Evolutionary conservation across 2,113 vertebrate species (phyloP).

Genomic region (Mormoops blainvillei): DNA sequence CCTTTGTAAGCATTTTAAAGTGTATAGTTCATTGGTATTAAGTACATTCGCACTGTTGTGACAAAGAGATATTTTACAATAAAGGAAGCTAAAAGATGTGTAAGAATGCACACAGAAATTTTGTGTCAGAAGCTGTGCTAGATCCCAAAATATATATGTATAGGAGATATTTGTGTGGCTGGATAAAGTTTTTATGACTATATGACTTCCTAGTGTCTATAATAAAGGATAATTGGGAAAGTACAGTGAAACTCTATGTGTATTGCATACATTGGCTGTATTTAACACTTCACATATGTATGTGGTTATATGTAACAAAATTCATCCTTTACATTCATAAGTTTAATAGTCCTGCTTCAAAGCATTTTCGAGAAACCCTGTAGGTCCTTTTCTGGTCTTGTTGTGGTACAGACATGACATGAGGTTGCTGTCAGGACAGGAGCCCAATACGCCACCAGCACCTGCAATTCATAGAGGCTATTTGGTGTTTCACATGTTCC

Average conservation of each 20-base stretch:
- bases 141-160: not conserved
- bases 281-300: not conserved
- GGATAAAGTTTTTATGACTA: not conserved
- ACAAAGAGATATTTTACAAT: not conserved
- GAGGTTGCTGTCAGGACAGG: not conserved
- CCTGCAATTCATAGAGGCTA: not conserved
- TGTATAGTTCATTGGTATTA: not conserved
- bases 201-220: not conserved
- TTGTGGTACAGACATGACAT: not conserved
- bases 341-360: not conserved
- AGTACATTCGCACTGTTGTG: not conserved
- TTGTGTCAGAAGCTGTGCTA: not conserved
- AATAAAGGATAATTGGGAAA: not conserved
- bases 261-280: not conserved
- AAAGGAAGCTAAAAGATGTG: not conserved
- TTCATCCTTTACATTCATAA: not conserved
- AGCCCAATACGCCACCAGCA: not conserved
- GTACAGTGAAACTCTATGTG: not conserved
- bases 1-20: not conserved
- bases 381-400: not conserved
- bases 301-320: not conserved
- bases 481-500: not conserved
- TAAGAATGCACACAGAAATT: not conserved
- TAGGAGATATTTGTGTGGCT: not conserved
- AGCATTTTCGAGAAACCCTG: not conserved